These are phyloP conservation scores for Ptychobarbus kaznakovi DNA, from an alignment of 2,797 vertebrate genomes.

Conservation along the genomic window DNA sequence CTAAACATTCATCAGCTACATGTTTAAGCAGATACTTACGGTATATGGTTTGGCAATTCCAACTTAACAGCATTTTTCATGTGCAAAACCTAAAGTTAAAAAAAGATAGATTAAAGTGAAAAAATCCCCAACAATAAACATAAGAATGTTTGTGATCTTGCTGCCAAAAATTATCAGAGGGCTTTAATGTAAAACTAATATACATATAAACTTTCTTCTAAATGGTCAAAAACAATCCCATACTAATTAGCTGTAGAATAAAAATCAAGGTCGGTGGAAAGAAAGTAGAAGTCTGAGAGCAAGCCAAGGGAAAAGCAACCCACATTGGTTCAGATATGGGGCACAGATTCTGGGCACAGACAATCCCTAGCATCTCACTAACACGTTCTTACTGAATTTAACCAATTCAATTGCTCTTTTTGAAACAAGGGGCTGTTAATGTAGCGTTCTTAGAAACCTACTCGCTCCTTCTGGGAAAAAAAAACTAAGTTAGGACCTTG, in stretches of 20 bases:
- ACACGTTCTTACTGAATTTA: not conserved
- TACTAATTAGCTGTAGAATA: not conserved
- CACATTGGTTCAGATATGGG: conserved; percentile 35
- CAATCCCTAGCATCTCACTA: not conserved
- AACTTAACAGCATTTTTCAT: conserved; percentile 80
- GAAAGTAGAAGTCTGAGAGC: conserved; percentile 1
- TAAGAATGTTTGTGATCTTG: not conserved
- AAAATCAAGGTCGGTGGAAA: not conserved
- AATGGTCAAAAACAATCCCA: not conserved
- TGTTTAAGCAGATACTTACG: conserved; percentile 68
- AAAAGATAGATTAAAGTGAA: conserved; percentile 23
- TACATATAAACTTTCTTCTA: not conserved
- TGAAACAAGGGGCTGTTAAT: conserved; percentile 13
- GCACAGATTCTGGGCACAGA: conserved; percentile 16
- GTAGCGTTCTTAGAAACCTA: not conserved
- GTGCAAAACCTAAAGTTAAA: conserved; percentile 72
- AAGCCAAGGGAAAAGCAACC: conserved; percentile 27
- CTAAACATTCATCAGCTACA: not conserved
- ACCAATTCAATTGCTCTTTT: not conserved
- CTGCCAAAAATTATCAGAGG: not conserved
- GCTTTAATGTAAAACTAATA: not conserved
- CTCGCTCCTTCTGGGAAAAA: not conserved
- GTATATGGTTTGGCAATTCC: conserved; percentile 76
- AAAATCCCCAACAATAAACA: not conserved
- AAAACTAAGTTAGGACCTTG: conserved; percentile 35